These are phyloP conservation scores for Zoroaster sp. DNA, from an alignment of 53 echinoderm and acorn worm genomes.

Conservation along the genomic window DNA sequence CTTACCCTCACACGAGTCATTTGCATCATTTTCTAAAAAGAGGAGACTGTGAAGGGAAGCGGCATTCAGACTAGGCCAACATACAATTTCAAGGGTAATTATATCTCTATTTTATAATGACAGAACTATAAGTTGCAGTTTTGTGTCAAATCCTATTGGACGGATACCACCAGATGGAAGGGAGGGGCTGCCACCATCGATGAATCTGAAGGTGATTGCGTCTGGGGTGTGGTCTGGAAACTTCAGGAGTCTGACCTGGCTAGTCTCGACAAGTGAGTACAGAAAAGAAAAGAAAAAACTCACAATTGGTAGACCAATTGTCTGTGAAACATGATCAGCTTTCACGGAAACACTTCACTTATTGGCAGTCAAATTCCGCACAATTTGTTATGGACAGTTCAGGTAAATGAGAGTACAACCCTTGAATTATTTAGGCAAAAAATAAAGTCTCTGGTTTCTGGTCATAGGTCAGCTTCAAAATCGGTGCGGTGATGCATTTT, in stretches of 20 bases:
- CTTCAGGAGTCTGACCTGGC: constrained; percentile 20
- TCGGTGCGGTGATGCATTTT: too few relatives aligned
- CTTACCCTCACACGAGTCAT: neutral
- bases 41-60: neutral
- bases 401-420: too few relatives aligned
- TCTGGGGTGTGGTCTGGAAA: constrained; percentile 73
- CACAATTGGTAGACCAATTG: too few relatives aligned
- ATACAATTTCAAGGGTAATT: neutral
- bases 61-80: neutral
- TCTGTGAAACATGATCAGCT: too few relatives aligned
- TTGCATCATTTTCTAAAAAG: neutral
- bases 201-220: constrained; percentile 35
- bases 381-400: too few relatives aligned
- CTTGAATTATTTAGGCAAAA: too few relatives aligned
- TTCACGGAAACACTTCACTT: neutral
- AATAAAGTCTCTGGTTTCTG: too few relatives aligned
- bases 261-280: constrained; percentile 60
- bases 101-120: neutral
- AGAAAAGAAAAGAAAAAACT: too few relatives aligned
- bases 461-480: too few relatives aligned
- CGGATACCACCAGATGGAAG: constrained; percentile 31
- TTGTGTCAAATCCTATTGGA: constrained; percentile 1
- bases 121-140: constrained; percentile 61
- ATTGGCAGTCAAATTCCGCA: too few relatives aligned
- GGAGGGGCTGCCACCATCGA: constrained; percentile 53